These are phyloP conservation scores for Apaloderma vittatum DNA, from an alignment of 2,113 vertebrate genomes.

Conservation along the genomic window DNA sequence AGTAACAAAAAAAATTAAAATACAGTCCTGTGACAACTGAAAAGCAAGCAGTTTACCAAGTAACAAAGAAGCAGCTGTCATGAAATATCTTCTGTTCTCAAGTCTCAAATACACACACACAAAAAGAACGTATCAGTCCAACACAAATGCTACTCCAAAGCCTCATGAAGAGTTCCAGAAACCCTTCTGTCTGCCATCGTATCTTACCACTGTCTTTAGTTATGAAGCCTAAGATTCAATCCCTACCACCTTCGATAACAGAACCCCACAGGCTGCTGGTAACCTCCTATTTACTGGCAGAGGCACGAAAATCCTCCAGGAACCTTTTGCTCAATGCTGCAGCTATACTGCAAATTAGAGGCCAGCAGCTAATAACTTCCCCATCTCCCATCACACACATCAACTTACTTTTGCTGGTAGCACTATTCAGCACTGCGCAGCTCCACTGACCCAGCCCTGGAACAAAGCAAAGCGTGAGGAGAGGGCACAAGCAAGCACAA, in stretches of 20 bases:
- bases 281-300: not conserved
- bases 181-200: not conserved
- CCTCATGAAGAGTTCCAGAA: not conserved
- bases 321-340: not conserved
- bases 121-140: not conserved
- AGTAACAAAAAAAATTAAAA: too few relatives aligned
- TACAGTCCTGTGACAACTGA: not conserved
- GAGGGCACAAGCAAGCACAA: fast-evolving
- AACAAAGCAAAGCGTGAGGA: not conserved
- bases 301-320: not conserved
- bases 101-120: not conserved
- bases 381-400: not conserved
- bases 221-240: not conserved
- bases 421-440: not conserved
- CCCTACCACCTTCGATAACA: not conserved
- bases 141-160: not conserved
- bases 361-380: fast-evolving
- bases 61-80: not conserved
- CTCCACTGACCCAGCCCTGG: not conserved
- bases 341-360: not conserved
- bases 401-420: slow-evolving; percentile 4
- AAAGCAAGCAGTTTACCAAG: not conserved
- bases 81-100: not conserved
- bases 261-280: not conserved
- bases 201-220: not conserved